Evolutionary conservation across 2,888 invertebrate species (phyloP), one percentile per base, ranked within the genome.

Genomic region (Acrobasis consociella): DNA sequence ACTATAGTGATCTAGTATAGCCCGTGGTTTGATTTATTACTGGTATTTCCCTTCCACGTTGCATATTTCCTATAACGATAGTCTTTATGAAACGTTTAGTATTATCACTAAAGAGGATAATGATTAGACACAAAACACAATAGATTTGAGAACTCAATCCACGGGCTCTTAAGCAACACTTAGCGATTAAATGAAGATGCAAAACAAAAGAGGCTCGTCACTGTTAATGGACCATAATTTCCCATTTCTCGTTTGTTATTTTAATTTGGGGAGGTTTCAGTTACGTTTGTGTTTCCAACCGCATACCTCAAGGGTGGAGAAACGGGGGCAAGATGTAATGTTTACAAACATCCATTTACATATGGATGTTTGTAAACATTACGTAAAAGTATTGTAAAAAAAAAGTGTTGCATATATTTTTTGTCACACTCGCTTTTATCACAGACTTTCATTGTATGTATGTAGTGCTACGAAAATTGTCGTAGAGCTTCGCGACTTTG

Each of bases 191-290:
- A 59, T 59, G 15, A 49, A 49, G 49, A 59, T 22, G 16, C 50
- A 39, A 39, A 59, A 56, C 38, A 59, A 49, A 37, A 59, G 38
- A 9, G 17, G 31, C 37, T 16, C 42, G 39, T 56, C 46, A 38
- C 42, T 5, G 17, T 17, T 56, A 56, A 56, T 56, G 56, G 56
- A 56, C 56, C 11, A 56, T 56, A 46, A 56, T 56, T 56, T 56
- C 42, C 56, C 11, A 56, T 56, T 56, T 42, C 56, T 42, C 46
- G 56, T 56, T 42, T 56, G 56, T 56, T 56, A 56, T 56, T 56
- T 56, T 56, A 56, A 56, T 56, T 56, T 56, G 11, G 39, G 56
- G 42, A 13, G 56, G 42, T 42, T 56, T 42, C 22, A 22, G 56
- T 42, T 46, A 56, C 56, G 22, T 56, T 56, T 42, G 56, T 56